phyloP scores from a whole-genome alignment of 2,797 vertebrate species.

The Pygocentrus nattereri region DNA sequence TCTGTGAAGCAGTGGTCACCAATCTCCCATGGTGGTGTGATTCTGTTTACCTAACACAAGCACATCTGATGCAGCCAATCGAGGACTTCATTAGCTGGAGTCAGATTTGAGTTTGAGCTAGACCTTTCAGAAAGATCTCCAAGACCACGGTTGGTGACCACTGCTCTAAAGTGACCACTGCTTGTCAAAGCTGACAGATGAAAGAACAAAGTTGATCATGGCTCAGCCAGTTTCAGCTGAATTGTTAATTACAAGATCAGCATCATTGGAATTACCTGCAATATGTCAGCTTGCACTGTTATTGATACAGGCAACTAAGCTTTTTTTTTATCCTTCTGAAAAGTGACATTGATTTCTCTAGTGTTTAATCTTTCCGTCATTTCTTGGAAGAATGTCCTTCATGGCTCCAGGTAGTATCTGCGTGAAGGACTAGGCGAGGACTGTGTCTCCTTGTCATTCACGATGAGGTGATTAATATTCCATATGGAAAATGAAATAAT shows the following conservation, averaged over 20 bases:
- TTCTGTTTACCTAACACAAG: too few species aligned
- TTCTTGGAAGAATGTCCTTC: conserved; percentile 19
- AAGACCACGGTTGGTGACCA: too few species aligned
- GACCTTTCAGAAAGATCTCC: too few species aligned
- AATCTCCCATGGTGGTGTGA: too few species aligned
- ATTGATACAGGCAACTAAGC: not conserved
- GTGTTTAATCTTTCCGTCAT: conserved; percentile 4
- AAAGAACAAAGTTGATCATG: not conserved
- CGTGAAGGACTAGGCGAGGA: conserved; percentile 37
- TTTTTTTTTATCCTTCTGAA: not conserved
- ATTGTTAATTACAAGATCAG: not conserved
- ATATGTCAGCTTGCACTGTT: not conserved
- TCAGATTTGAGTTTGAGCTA: too few species aligned
- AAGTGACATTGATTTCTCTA: conserved; percentile 1
- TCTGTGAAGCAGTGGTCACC: too few species aligned
- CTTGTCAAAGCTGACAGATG: not conserved
- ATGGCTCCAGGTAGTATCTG: conserved; percentile 5
- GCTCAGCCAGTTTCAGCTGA: not conserved
- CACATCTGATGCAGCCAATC: too few species aligned
- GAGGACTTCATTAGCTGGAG: too few species aligned
- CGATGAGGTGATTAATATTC: conserved; percentile 43
- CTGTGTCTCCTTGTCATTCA: conserved; percentile 37
- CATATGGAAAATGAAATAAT: conserved; percentile 25
- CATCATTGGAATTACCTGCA: not conserved
- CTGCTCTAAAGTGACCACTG: too few species aligned